Base-by-base conservation (phyloP, 1,140 invertebrate species). In the Papilio machaon region DNA sequence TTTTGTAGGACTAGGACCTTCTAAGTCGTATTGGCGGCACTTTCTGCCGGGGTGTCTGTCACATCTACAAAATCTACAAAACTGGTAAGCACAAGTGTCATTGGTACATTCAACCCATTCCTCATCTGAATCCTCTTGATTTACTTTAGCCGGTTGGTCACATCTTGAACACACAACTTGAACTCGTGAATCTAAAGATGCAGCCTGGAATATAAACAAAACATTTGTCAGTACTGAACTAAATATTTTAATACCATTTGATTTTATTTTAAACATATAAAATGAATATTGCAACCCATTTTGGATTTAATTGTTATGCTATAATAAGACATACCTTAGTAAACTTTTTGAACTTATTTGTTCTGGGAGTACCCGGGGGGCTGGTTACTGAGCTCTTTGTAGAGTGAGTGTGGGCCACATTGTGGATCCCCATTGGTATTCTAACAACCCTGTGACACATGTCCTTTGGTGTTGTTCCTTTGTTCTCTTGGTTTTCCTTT, bases 1-100 rank as follows among this genome's bases (percentile, higher is more conserved):
- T 88, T 95, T 95, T 7, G 92, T 93, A 7, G 95, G 95, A 85
- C 95, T 95, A 46, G 94, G 90, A 73, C 92, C 91, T 83, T 94
- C 87, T 43, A 95, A 84, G 79, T 92, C 92, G 83, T 91, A 94
- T 79, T 87, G 89, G 46, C 88, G 83, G 79, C 94, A 95, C 75
- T 76, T 91, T 84, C 90, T 92, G 84, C 88, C 88, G 84, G 90
- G 87, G 83, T 93, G 91, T 79, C 91, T 87, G 70, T 89, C 87
- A 80, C 87, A 90, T 54, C 87, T 89, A 83, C 95, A 95, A 73
- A 86, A 83, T 79, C 82, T 89, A 81, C 95, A 95, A 82, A 92
- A 95, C 74, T 91, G 90, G 80, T 90, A 92, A 6, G 86, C 86
- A 80, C 95, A 95, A 43, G 83, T 88, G 17, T 74, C 70, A 82